Percentiles rank a stretch among this genome's conserved stretches.
phyloP scores from a whole-genome alignment of 2,888 invertebrate genomes.

The Drosophila merina region DNA sequence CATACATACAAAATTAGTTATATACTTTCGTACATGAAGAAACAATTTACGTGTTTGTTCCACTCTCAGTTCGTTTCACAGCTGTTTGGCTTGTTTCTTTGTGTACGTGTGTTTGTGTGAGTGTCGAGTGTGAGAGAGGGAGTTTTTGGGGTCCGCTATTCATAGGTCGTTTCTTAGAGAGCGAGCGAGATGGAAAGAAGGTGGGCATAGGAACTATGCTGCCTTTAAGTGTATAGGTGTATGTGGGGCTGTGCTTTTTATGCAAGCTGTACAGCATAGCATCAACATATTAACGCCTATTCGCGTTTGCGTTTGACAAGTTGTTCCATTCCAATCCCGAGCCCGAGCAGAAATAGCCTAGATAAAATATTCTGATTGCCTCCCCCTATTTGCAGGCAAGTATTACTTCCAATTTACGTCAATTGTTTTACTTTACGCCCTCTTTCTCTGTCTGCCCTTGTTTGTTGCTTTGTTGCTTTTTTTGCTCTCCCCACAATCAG shows the following conservation, averaged over 20 bases:
- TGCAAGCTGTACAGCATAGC: slow-evolving; percentile 42
- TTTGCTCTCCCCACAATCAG: slow-evolving; percentile 33
- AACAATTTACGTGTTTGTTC: slow-evolving; percentile 72
- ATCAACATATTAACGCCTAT: slow-evolving; percentile 7
- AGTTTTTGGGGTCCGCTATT: slow-evolving; percentile 52
- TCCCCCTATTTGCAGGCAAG: slow-evolving; percentile 14
- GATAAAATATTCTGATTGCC: slow-evolving; percentile 4
- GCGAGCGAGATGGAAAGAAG: slow-evolving; percentile 30
- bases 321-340: slow-evolving; percentile 8
- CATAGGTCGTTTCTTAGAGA: slow-evolving; percentile 40
- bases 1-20: slow-evolving; percentile 32
- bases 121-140: slow-evolving; percentile 31
- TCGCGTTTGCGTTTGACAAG: slow-evolving; percentile 19
- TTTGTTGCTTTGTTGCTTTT: slow-evolving; percentile 2
- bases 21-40: slow-evolving; percentile 42
- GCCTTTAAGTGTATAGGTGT: slow-evolving; percentile 14
- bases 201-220: slow-evolving; percentile 54
- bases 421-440: slow-evolving; percentile 23
- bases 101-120: slow-evolving; percentile 10
- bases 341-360: not conserved
- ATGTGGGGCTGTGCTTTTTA: slow-evolving; percentile 39
- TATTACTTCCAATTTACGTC: slow-evolving; percentile 44
- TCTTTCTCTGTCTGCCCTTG: slow-evolving; percentile 1
- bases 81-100: slow-evolving; percentile 56
- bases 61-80: slow-evolving; percentile 66